Base-by-base conservation (phyloP, 2,888 invertebrate species). In the Dryococelus australis region DNA sequence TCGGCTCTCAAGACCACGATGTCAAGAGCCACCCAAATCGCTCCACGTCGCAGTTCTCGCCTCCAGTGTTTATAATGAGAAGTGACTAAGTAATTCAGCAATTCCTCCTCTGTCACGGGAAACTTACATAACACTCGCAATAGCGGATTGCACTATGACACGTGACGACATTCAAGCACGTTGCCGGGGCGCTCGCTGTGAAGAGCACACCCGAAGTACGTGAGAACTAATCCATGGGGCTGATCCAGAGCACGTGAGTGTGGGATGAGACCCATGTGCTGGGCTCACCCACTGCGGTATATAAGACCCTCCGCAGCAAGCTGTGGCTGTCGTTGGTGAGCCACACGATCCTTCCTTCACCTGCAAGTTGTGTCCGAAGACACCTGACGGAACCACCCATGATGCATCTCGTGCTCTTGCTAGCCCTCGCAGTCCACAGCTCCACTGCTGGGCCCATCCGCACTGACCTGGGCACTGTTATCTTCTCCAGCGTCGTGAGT, bases 261-360 rank as follows among this genome's bases (percentile, higher is more conserved):
- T 24, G 65, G 20, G 65, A 24, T n/a, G 20, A 20, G 20, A 65
- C 24, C 20, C n/a, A 24, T 6, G 65, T 65, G 65, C 10, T 16
- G 65, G 24, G 1, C 12, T 24, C 24, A 16, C 65, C 0, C 47
- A 13, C 47, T 6, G 65, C 24, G 65, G 24, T 65, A 65, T 65
- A 65, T 65, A 65, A 65, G 65, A n/a, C 16, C 65, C 65, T 24
- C n/a, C n/a, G 65, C n/a, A 6, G n/a, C 24, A 3, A 20, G 65
- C 24, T 65, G 65, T 6, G 12, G 65, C 1, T n/a, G n/a, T 65
- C 65, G 65, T 65, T 65, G 20, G 65, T 2, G n/a, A n/a, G 16
- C 65, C 65, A 65, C 65, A 65, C 65, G 65, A 65, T 65, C 65
- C 65, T 65, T 65, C 35, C n/a, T n/a, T n/a, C 20, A 65, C 65